phyloP scores from a whole-genome alignment of 2,888 invertebrate genomes.

The Dichetophora obliterata region DNA sequence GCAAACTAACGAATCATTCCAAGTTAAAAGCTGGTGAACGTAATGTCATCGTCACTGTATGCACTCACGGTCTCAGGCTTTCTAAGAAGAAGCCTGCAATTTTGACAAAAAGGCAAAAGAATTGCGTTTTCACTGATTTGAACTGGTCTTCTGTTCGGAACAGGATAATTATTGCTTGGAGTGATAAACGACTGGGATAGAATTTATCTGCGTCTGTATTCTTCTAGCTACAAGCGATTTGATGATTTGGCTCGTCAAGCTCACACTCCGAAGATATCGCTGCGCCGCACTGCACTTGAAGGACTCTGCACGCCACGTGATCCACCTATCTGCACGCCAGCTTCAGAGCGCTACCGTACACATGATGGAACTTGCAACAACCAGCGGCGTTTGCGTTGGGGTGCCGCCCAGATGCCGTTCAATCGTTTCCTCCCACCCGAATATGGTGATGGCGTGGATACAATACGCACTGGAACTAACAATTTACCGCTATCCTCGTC shows the following conservation, averaged over 20 bases:
- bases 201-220: conserved; percentile 21
- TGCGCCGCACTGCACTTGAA: conserved; percentile 68
- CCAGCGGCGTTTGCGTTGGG: conserved; percentile 80
- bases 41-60: conserved; percentile 47
- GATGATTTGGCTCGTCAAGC: conserved; percentile 67
- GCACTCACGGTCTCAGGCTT: background rate
- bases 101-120: background rate
- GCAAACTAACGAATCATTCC: conserved; percentile 58
- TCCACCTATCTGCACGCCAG: conserved; percentile 78
- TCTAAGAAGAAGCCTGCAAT: background rate
- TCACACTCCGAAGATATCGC: conserved; percentile 64
- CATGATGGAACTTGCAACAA: conserved; percentile 94
- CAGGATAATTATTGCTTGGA: background rate
- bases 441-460: conserved; percentile 81
- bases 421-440: conserved; percentile 84
- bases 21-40: conserved; percentile 53
- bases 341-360: conserved; percentile 82
- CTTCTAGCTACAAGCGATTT: conserved; percentile 64
- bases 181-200: background rate
- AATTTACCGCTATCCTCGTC: conserved; percentile 80
- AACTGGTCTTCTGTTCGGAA: no score
- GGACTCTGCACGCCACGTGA: conserved; percentile 77
- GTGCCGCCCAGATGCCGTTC: conserved; percentile 85
- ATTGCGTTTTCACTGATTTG: background rate
- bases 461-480: conserved; percentile 72